Conservation (phyloP, 2,113 vertebrate genomes). For the Melanostigma gelatinosum region DNA sequence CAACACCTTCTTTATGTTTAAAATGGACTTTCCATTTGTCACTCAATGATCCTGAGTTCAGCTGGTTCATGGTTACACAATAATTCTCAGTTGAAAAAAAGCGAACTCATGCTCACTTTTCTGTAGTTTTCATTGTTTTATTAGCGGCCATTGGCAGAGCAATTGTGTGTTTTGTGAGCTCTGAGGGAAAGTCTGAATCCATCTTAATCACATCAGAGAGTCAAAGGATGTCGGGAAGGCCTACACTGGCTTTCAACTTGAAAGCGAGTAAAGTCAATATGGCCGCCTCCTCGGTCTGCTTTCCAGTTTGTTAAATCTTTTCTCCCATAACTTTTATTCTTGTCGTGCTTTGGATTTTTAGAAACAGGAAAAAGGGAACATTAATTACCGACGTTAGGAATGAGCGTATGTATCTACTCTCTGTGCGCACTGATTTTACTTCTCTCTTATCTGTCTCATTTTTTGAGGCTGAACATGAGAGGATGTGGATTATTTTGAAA, state of each 20-base stretch:
- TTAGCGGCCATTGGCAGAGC: conserved; percentile 25
- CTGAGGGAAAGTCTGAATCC: conserved; percentile 50
- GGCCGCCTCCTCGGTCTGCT: background rate
- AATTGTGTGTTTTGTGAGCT: conserved; percentile 21
- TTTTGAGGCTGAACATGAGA: conserved; percentile 4
- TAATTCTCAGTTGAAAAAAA: conserved; percentile 15
- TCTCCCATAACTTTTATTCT: conserved; percentile 5
- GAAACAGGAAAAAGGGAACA: conserved; percentile 14
- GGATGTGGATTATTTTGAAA: conserved; percentile 26
- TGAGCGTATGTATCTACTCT: conserved; percentile 28
- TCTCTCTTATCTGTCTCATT: conserved; percentile 7
- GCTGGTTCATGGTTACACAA: background rate
- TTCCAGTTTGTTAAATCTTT: conserved; percentile 18
- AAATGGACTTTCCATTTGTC: background rate
- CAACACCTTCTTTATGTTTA: conserved; percentile 1
- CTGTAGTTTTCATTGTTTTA: background rate
- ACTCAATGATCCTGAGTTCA: conserved; percentile 6
- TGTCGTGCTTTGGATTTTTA: background rate
- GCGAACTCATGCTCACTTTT: background rate
- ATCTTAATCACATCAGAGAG: conserved; percentile 68
- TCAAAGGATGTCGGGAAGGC: conserved; percentile 36
- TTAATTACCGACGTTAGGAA: background rate
- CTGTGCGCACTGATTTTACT: background rate
- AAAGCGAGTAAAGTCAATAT: conserved; percentile 44
- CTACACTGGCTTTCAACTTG: conserved; percentile 33